Base-by-base conservation (phyloP, 2,797 vertebrate species). In the Galago senegalensis region DNA sequence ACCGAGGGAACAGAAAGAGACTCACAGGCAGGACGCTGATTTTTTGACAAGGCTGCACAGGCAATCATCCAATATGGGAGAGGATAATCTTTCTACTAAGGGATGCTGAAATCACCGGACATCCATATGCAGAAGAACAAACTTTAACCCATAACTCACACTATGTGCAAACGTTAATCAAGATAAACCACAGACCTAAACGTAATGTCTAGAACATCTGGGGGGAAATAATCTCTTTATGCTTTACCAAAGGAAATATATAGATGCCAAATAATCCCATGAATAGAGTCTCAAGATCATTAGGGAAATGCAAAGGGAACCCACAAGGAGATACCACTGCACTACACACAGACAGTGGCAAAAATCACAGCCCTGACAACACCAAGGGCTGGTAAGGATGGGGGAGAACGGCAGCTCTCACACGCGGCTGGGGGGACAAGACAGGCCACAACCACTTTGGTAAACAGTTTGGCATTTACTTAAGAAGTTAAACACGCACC, bases 261-360 rank as follows among this genome's bases (percentile, higher is more conserved):
- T 4, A 53, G 67, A 58, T 4, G 5, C 10, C 56, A 27, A 17
- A n/a, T 17, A 2, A 40, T 23, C 49, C 17, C 10, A 0, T 0
- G 17, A n/a, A 13, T 3, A n/a, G 63, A 27, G 10, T 29, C 37
- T n/a, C 73, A 10, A 4, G 40, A 0, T 16, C 67, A 21, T 25
- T 5, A 75, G 75, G 60, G 53, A 46, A 43, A 37, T 2, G 16
- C 31, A n/a, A 20, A 16, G 1, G 5, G 7, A 43, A 40, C 58
- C 88, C 73, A 3, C 34, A 16, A 14, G 0, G 40, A 61, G 27
- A 12, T 0, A 0, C 40, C 17, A 1, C 14, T 1, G 0, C 8
- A 0, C 11, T 1, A 0, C 6, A 0, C 0, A 1, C 17, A 56
- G 1, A 2, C 25, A 11, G 14, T 1, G 46, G 43, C 17, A 4